Conservation (phyloP, 1,140 invertebrate genomes). For the Nasonia vitripennis region DNA sequence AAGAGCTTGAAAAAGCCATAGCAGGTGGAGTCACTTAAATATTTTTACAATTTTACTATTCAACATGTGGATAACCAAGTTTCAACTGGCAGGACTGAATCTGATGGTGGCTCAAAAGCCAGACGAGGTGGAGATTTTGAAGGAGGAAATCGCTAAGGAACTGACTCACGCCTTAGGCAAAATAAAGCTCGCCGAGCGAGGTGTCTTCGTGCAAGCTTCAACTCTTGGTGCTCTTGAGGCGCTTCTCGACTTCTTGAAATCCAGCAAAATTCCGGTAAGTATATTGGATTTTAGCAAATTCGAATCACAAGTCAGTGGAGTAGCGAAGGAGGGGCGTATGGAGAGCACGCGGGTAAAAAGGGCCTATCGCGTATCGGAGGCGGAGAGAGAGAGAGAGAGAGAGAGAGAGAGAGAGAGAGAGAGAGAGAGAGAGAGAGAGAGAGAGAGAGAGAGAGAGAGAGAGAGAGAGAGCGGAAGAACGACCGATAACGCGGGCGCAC, state of each 20-base stretch:
- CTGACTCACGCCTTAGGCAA: slow-evolving; percentile 92
- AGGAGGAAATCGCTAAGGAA: slow-evolving; percentile 88
- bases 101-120: slow-evolving; percentile 91
- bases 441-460: neutral
- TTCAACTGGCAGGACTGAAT: slow-evolving; percentile 80
- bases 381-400: slow-evolving; percentile 45
- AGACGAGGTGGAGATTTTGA: slow-evolving; percentile 91
- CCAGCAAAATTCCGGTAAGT: slow-evolving; percentile 96
- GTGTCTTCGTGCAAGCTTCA: slow-evolving; percentile 99
- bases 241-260: slow-evolving; percentile 94
- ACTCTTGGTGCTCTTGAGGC: slow-evolving; percentile 99
- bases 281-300: neutral
- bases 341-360: neutral
- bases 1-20: slow-evolving; percentile 98
- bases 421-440: slow-evolving; percentile 45
- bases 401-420: neutral
- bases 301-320: too few species aligned
- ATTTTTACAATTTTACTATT: slow-evolving; percentile 28
- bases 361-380: neutral
- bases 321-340: neutral
- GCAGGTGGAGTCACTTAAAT: slow-evolving; percentile 78
- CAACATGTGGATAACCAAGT: neutral
- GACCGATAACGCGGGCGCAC: neutral
- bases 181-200: slow-evolving; percentile 93
- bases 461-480: slow-evolving; percentile 13